Percentiles rank a stretch among this genome's conserved stretches.
phyloP scores from a whole-genome alignment of 2,113 vertebrate genomes.

The Melanocharis versteri region DNA sequence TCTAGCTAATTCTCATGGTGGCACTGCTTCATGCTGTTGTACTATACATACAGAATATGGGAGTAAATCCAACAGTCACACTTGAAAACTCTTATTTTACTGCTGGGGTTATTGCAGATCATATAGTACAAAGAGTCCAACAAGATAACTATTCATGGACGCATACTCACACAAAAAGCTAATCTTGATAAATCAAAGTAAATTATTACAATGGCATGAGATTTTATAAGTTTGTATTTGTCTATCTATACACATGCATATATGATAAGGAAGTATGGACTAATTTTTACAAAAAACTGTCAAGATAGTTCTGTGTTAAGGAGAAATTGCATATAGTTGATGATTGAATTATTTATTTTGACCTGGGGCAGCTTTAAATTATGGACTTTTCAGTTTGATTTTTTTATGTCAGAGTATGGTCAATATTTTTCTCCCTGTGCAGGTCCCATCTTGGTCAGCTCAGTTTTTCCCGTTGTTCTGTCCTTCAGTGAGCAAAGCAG shows the following conservation, averaged over 20 bases:
- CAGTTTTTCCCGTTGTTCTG: neutral
- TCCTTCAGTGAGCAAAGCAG: neutral
- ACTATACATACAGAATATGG: neutral
- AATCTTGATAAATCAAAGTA: neutral
- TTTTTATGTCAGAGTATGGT: neutral
- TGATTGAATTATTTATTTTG: conserved; percentile 32
- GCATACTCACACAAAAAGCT: neutral
- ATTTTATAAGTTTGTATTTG: neutral
- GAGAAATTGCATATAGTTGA: conserved; percentile 2
- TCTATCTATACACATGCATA: neutral
- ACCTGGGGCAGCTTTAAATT: conserved; percentile 53
- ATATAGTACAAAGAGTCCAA: neutral
- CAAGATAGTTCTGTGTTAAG: neutral
- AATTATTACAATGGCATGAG: neutral
- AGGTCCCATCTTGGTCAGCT: neutral
- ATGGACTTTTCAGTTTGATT: neutral
- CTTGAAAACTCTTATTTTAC: neutral
- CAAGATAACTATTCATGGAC: neutral
- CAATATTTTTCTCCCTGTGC: neutral
- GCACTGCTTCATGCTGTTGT: neutral
- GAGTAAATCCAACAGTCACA: neutral
- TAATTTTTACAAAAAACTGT: neutral
- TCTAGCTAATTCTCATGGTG: neutral
- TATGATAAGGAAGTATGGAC: neutral
- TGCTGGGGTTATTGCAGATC: neutral